Evolutionary conservation across 2,888 invertebrate species (phyloP), one percentile per base, ranked within the genome.

Genomic region (Leptopterna dolabrata): DNA sequence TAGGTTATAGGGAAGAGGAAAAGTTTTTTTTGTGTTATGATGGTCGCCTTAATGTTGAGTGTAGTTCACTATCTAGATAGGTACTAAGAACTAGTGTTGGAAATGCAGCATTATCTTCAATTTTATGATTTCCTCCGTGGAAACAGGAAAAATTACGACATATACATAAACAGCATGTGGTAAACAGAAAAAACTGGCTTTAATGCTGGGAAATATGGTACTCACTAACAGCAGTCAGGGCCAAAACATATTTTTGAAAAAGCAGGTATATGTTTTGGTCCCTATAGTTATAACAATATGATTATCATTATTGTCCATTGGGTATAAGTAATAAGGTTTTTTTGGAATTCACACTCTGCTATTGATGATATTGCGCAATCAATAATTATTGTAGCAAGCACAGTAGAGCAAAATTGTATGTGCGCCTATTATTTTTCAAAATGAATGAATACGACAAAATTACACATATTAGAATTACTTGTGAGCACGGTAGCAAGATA

Each of bases 21-120:
- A 45, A 78, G 7, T 9, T n/a, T 6, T 78, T 45, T 78, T 29
- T 19, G 76, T 24, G 27, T 45, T 7, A 45, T 13, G 43, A 19
- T 78, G 78, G 13, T 45, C 63, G 24, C 63, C 63, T 63, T 24
- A 63, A 63, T 27, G 63, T 63, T 63, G 63, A 63, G 24, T 63
- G 63, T 24, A 19, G 63, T 7, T 24, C 63, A 13, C 63, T 63
- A 63, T 63, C 73, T 73, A 73, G 36, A 36, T 36, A 73, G 55
- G 63, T 55, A 30, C 45, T 51, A 81, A 7, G 55, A 81, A 81
- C 19, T 27, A n/a, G n/a, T n/a, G n/a, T n/a, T 51, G 51, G 81
- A 81, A 81, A 81, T 81, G 81, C 81, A 81, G 4, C 2, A n/a
- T 81, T 16, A 30, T 81, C 30, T 30, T 81, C 73, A 73, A 19